Evolutionary conservation across 2,113 vertebrate genomes (phyloP).

Genomic region (Archocentrus centrarchus): DNA sequence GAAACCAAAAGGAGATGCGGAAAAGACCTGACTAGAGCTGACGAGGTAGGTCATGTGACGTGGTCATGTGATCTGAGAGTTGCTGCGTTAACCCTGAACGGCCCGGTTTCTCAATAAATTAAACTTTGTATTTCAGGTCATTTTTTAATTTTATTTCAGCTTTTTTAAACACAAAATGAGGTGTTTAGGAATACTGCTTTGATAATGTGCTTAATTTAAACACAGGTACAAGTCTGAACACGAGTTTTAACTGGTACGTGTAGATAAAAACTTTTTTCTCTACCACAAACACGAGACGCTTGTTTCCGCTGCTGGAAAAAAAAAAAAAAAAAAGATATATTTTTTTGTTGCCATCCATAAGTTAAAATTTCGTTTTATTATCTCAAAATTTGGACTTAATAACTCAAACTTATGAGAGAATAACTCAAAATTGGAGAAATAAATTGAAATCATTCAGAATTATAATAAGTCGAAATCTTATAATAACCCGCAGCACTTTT

Average conservation of each 20-base stretch:
- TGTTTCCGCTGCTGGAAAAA: neutral
- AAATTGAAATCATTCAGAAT: too few species aligned
- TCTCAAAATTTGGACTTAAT: too few species aligned
- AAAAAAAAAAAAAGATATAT: neutral
- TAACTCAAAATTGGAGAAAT: too few species aligned
- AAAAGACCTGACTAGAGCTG: neutral
- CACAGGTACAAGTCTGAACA: neutral
- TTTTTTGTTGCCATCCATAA: too few species aligned
- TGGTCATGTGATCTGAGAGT: neutral
- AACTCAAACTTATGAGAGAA: too few species aligned
- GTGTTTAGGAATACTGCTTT: neutral
- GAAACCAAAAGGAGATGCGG: neutral
- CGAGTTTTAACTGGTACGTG: too few species aligned
- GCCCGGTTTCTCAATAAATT: neutral
- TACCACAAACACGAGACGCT: neutral
- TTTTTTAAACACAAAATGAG: neutral
- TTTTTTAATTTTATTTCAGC: neutral
- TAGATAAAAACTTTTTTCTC: too few species aligned
- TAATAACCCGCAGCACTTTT: too few species aligned
- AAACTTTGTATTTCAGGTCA: neutral
- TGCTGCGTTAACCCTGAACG: slow-evolving; percentile 28
- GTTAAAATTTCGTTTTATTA: too few species aligned
- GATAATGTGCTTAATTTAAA: neutral
- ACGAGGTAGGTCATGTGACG: slow-evolving; percentile 33
- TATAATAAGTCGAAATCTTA: too few species aligned